These are phyloP conservation scores for Drosophila asahinai DNA, from an alignment of 1,140 invertebrate genomes.

Conservation along the genomic window DNA sequence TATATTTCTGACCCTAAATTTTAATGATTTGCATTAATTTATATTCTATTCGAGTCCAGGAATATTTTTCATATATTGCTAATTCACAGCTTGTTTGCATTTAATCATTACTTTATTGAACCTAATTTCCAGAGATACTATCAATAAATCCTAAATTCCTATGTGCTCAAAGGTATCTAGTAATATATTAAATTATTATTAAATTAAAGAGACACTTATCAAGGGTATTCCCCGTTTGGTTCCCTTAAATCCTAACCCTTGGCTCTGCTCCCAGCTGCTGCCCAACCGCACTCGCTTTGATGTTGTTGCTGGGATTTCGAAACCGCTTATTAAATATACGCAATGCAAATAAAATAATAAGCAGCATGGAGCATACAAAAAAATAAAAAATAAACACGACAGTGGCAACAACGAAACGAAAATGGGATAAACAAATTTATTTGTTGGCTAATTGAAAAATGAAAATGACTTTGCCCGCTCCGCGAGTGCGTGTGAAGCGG, in stretches of 20 bases:
- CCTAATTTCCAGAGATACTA: too few relatives aligned
- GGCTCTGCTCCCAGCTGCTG: not conserved
- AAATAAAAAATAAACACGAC: conserved; percentile 5
- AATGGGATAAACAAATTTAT: conserved; percentile 55
- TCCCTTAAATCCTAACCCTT: not conserved
- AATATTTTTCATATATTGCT: too few relatives aligned
- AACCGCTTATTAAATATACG: conserved; percentile 74
- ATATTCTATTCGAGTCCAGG: too few relatives aligned
- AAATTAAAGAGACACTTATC: too few relatives aligned
- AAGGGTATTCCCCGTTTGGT: conserved; percentile 9
- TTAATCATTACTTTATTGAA: too few relatives aligned
- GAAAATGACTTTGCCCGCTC: conserved; percentile 34
- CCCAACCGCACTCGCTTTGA: conserved; percentile 49
- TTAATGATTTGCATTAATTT: too few relatives aligned
- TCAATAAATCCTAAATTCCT: too few relatives aligned
- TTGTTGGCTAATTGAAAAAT: conserved; percentile 62
- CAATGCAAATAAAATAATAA: conserved; percentile 45
- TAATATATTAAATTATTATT: too few relatives aligned
- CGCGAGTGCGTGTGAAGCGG: conserved; percentile 24
- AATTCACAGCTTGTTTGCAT: too few relatives aligned
- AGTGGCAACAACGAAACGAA: conserved; percentile 17
- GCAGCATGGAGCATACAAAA: conserved; percentile 6
- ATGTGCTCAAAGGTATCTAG: too few relatives aligned
- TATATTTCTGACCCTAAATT: too few relatives aligned
- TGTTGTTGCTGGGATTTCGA: conserved; percentile 50